Evolutionary conservation across 2,113 vertebrate species (phyloP).

Genomic region (Malurus elegans): DNA sequence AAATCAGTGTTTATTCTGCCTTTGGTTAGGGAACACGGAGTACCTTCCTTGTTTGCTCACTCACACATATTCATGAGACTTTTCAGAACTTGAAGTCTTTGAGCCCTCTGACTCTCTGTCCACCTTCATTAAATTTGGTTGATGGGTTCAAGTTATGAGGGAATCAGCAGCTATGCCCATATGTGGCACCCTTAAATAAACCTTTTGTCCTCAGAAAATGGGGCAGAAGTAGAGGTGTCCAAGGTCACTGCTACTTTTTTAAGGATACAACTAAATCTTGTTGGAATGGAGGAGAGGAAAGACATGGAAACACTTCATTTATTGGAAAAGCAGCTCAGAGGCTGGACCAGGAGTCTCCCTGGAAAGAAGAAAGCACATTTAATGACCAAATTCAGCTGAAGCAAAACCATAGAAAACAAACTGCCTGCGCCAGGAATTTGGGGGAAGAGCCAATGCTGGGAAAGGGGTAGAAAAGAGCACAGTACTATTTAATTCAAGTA

Average conservation of each 20-base stretch:
- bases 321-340: not conserved
- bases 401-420: constrained; percentile 39
- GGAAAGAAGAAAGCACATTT: not conserved
- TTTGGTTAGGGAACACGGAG: not conserved
- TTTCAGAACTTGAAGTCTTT: not conserved
- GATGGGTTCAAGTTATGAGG: not conserved
- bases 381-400: constrained; percentile 1
- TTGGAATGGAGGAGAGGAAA: not conserved
- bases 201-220: not conserved
- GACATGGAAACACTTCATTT: not conserved
- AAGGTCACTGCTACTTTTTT: not conserved
- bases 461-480: not conserved
- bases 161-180: not conserved
- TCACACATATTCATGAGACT: not conserved
- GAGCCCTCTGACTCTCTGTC: not conserved
- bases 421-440: not conserved
- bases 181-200: not conserved
- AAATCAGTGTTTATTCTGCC: not conserved
- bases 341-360: not conserved
- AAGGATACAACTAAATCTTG: not conserved
- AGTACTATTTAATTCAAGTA: not conserved
- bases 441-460: not conserved
- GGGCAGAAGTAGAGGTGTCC: not conserved
- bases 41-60: not conserved
- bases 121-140: not conserved